phyloP scores from a whole-genome alignment of 1,140 invertebrate genomes.

The Drosophila ogumai region DNA sequence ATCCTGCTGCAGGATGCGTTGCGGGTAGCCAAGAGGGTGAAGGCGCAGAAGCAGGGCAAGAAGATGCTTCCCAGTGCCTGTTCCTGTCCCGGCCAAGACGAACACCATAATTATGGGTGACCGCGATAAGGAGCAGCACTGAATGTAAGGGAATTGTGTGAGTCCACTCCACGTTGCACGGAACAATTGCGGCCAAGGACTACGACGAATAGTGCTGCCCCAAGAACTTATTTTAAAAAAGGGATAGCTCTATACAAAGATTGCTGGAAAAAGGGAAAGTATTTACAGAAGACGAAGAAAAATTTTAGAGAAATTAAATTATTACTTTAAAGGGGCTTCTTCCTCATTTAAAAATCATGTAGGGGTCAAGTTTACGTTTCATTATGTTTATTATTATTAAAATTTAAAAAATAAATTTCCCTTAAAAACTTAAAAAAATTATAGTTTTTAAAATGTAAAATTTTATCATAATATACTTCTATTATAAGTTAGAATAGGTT shows the following conservation, averaged over 20 bases:
- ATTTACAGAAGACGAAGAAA: not conserved
- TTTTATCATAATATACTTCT: not conserved
- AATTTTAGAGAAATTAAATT: not conserved
- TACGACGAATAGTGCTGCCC: conserved; percentile 7
- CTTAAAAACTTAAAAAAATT: not conserved
- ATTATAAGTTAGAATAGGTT: too few species aligned
- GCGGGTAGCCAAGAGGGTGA: conserved; percentile 11
- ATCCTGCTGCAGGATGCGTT: conserved; percentile 76
- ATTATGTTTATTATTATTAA: not conserved
- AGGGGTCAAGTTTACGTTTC: not conserved
- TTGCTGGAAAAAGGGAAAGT: not conserved
- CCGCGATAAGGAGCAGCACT: conserved; percentile 43
- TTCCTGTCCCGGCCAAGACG: conserved; percentile 41
- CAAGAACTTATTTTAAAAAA: not conserved
- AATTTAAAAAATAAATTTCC: not conserved
- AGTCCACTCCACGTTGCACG: conserved; percentile 39
- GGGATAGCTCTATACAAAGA: not conserved
- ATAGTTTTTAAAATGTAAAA: not conserved
- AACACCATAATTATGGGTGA: conserved; percentile 59
- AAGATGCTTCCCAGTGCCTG: conserved; percentile 7
- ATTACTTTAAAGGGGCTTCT: not conserved
- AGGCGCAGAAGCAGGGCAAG: conserved; percentile 2
- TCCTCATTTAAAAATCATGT: not conserved
- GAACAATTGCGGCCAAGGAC: conserved; percentile 77
- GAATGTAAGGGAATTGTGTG: conserved; percentile 45